Evolutionary conservation across 2,888 invertebrate genomes (phyloP), one percentile per base, ranked within the genome.

Genomic region (Lepidonotus clava): DNA sequence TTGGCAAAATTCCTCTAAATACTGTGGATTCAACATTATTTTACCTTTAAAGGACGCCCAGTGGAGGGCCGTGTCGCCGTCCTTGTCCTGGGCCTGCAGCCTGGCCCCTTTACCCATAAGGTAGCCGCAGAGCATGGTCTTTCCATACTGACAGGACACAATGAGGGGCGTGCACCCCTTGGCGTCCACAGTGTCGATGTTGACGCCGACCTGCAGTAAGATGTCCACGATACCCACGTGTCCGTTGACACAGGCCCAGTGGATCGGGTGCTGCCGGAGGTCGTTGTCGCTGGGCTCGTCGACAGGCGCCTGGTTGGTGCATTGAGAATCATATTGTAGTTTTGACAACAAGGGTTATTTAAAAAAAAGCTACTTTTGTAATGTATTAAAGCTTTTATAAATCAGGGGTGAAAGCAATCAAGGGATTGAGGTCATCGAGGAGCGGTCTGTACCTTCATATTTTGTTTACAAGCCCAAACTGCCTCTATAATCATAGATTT

Each of bases 211-310:
- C 91, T 95, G 95, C 93, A 95, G 95, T 77, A 96, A 92, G 84
- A 95, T 93, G 95, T 98, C 98, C 5, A 98, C 98, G 28, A 98
- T 96, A 0, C 97, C 97, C 0, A 98, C 97, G 92, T 98, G 98
- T 0, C 98, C 98, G 93, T 98, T 98, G 56, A 98, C 96, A 92
- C 98, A 98, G 0, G 98, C 98, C 98, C 98, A 98, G 93, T 98
- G 98, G 89, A 98, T 97, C 0, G 98, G 98, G 38, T 97, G 95
- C 0, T 98, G 98, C 0, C 98, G 98, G 95, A 97, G 97, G 0
- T 97, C 97, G 80, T 98, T 97, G 83, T 97, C 95, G 91, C 98
- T 98, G 0, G 97, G 96, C 61, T 97, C 95, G 94, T 98, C 97
- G 6, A 98, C 96, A 0, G 97, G 97, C 4, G 46, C 80, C 80